Conservation (phyloP, 2,888 invertebrate genomes). For the Eilema caniola region DNA sequence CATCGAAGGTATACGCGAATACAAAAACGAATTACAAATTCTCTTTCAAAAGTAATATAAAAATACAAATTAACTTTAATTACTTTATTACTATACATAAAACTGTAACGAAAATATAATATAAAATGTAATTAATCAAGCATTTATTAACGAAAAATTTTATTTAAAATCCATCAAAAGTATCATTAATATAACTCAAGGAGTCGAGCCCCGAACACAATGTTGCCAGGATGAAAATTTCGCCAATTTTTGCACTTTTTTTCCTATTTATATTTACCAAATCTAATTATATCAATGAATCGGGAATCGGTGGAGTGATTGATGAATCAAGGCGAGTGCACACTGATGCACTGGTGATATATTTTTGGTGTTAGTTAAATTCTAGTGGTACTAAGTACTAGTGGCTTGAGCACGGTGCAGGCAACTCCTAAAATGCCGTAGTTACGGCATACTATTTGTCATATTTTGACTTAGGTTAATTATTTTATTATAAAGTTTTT, state of each 20-base stretch:
- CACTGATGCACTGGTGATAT: neutral
- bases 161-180: constrained; percentile 42
- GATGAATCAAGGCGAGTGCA: constrained; percentile 58
- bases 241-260: constrained; percentile 36
- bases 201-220: constrained; percentile 25
- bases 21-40: neutral
- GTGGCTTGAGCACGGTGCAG: no score
- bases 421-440: no score
- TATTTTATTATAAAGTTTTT: no score
- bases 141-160: constrained; percentile 32
- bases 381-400: no score
- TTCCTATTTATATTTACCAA: constrained; percentile 52
- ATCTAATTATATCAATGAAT: constrained; percentile 76
- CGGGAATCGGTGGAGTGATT: constrained; percentile 69
- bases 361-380: neutral
- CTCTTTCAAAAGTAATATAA: neutral
- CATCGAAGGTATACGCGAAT: neutral
- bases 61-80: neutral
- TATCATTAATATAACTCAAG: constrained; percentile 49
- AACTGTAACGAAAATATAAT: constrained; percentile 4
- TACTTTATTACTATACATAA: neutral
- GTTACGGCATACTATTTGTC: no score
- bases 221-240: constrained; percentile 23
- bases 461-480: no score
- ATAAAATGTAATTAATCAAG: constrained; percentile 45